Base-by-base conservation (phyloP, 1,140 invertebrate species). In the Aphelenchoides avenae region DNA sequence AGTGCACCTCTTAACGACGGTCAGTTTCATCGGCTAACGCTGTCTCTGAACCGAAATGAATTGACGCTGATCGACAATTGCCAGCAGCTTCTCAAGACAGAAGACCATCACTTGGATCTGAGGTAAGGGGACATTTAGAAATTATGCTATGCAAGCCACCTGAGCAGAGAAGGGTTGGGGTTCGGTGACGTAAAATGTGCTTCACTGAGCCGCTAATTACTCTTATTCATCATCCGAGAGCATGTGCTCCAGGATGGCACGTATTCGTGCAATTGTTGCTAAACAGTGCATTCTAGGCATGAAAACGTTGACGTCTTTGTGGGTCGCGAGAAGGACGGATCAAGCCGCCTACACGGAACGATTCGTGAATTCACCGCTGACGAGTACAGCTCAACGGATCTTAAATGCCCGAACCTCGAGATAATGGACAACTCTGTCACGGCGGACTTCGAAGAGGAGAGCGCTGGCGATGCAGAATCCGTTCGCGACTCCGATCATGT, bases 71-170 rank as follows among this genome's bases (percentile, higher is more conserved):
- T 33, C 11, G 53, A 57, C 5, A 57, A 57, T 48, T 57, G 55
- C 22, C 55, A 41, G 15, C 55, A 39, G 9, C 36, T 57, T 27
- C 33, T 57, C 36, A 42, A 22, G 30, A 15, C 58, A 20, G 37
- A 61, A 4, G 34, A 64, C 33, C 31, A 60, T 13, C 55, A 60
- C 13, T 20, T 53, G 4, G 52, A 57, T 42, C 54, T 44, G 22
- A 24, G 26, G 36, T 64, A 41, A 31, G 34, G 18, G 36, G 24
- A 54, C 15, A 18, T 18, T 3, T 34, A 6, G 37, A 5, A 5
- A 20, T 39, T 6, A 54, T 3, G 6, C 13, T 5, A n/a, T 22
- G 24, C 15, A 5, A 50, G 36, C 29, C 29, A 34, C 52, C 13
- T 33, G 4, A 22, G 54, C 15, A 24, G 3, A 61, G 26, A 5